Percentiles rank a stretch among this genome's conserved stretches.
These are phyloP conservation scores for Naja naja DNA, from an alignment of 2,113 vertebrate genomes.

Conservation along the genomic window DNA sequence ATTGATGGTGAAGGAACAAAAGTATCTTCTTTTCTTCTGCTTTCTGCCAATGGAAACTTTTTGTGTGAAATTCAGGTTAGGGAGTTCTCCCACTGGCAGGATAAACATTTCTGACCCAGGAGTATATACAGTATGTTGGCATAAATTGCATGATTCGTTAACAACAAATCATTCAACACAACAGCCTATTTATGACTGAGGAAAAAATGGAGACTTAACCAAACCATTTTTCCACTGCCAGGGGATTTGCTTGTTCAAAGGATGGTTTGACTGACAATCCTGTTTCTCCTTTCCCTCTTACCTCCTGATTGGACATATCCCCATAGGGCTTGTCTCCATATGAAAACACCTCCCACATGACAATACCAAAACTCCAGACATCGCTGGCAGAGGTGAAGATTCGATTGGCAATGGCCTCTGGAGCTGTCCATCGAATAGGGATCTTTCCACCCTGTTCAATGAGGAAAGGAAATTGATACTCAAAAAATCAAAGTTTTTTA, in stretches of 20 bases:
- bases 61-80: background rate
- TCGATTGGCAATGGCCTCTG: slow-evolving; percentile 76
- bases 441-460: slow-evolving; percentile 74
- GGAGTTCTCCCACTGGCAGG: background rate
- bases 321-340: slow-evolving; percentile 80
- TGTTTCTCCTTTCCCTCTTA: slow-evolving; percentile 34
- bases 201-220: background rate
- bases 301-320: slow-evolving; percentile 81
- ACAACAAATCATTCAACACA: background rate
- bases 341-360: slow-evolving; percentile 80
- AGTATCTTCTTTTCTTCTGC: background rate
- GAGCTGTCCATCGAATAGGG: slow-evolving; percentile 79
- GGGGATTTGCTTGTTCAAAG: background rate
- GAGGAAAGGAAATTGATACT: background rate
- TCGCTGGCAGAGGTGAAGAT: slow-evolving; percentile 79
- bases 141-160: background rate
- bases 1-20: background rate
- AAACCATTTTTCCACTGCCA: background rate
- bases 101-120: background rate
- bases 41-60: background rate
- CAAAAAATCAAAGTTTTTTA: background rate
- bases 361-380: slow-evolving; percentile 80
- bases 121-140: background rate
- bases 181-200: background rate
- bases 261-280: background rate